A percentile compares a stretch with the other conserved stretches of the same genome.
These are phyloP conservation scores for Genyomyrus donnyi DNA, from an alignment of 2,113 vertebrate species.

Conservation along the genomic window DNA sequence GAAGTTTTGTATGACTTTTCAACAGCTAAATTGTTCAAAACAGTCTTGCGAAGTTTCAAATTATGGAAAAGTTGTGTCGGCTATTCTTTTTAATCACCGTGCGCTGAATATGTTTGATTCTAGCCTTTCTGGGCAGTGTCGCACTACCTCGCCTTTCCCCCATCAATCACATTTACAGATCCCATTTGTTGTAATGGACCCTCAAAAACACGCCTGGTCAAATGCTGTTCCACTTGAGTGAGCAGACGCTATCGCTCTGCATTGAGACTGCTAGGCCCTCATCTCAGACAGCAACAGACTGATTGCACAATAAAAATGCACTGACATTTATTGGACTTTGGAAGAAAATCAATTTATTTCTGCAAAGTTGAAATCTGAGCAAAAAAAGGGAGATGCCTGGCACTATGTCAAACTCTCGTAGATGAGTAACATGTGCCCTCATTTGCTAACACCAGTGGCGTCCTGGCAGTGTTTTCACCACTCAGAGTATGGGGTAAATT, in stretches of 20 bases:
- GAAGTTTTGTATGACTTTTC: background rate
- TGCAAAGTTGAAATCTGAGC: constrained; percentile 20
- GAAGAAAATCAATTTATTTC: constrained; percentile 26
- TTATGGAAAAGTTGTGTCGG: background rate
- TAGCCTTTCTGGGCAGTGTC: background rate
- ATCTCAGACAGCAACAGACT: constrained; percentile 32
- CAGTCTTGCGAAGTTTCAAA: background rate
- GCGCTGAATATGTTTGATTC: background rate
- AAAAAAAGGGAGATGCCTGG: constrained; percentile 14
- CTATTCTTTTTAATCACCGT: background rate
- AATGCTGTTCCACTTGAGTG: constrained; percentile 56
- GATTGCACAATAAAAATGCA: constrained; percentile 37
- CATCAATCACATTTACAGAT: constrained; percentile 56
- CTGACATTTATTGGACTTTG: constrained; percentile 15
- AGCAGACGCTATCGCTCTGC: constrained; percentile 37
- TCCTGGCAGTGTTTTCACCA: background rate
- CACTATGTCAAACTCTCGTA: constrained; percentile 9
- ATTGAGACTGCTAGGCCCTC: background rate
- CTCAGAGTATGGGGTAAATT: background rate
- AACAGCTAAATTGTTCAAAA: background rate
- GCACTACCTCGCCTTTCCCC: constrained; percentile 20
- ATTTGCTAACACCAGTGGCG: constrained; percentile 21
- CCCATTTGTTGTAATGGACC: constrained; percentile 48
- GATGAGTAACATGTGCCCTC: constrained; percentile 28
- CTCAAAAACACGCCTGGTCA: constrained; percentile 50